These are phyloP conservation scores for Borostomias antarcticus DNA, from an alignment of 2,797 vertebrate species.

Conservation along the genomic window DNA sequence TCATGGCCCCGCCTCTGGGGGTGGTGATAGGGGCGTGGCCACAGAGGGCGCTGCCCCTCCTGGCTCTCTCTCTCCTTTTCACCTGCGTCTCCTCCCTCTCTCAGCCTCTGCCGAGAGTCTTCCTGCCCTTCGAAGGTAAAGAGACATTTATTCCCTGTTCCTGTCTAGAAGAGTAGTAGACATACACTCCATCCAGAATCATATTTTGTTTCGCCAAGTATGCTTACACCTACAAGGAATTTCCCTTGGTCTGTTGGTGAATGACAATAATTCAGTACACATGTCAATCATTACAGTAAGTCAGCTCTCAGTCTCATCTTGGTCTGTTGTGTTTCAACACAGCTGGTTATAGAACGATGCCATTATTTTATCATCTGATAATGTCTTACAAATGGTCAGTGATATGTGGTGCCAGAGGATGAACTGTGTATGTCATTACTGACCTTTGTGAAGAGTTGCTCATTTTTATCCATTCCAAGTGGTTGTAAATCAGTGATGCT, in stretches of 20 bases:
- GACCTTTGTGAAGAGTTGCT: not conserved
- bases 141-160: not conserved
- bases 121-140: conserved; percentile 80
- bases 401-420: conserved; percentile 11
- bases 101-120: conserved; percentile 75
- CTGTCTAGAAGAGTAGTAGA: not conserved
- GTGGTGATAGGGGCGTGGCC: conserved; percentile 20
- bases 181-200: not conserved
- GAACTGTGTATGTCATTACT: not conserved
- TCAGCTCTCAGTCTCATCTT: not conserved
- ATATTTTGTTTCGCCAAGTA: no score
- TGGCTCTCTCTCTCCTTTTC: conserved; percentile 59
- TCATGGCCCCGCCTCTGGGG: conserved; percentile 44
- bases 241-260: not conserved
- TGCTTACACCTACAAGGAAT: no score
- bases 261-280: not conserved
- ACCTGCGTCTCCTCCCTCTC: conserved; percentile 54
- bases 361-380: conserved; percentile 22
- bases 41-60: conserved; percentile 38
- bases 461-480: not conserved
- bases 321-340: conserved; percentile 9
- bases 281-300: conserved; percentile 6
- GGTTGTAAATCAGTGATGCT: not conserved
- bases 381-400: conserved; percentile 37
- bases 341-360: conserved; percentile 12